Base-by-base conservation (phyloP, 2,888 invertebrate species). In the Drosophila demipolita region DNA sequence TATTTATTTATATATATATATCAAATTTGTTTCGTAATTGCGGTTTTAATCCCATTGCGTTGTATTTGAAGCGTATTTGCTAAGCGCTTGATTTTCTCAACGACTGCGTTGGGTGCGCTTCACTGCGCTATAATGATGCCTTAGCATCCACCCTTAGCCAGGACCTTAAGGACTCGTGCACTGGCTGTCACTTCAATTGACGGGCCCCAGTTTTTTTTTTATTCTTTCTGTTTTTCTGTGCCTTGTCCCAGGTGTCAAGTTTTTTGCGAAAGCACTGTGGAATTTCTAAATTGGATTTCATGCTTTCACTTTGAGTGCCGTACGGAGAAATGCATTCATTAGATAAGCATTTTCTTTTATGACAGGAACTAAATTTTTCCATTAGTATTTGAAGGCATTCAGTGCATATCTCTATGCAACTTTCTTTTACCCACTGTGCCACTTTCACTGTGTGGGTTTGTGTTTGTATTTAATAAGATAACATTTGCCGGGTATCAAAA, bases 41-140 rank as follows among this genome's bases (percentile, higher is more conserved):
- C 72, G 50, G 72, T 78, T 74, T 45, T 85, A 85, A 87, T 89
- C 88, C 69, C 40, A 87, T 86, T 78, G 73, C 78, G 72, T 80
- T 80, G 57, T 68, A 74, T 80, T 81, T 87, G 72, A 81, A 78
- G 77, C 75, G 62, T 58, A 42, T 70, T 62, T 75, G 55, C 62
- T 66, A 73, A 70, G 58, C 64, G 79, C 75, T 77, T 89, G 84
- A 66, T 82, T 82, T 75, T 76, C 82, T 82, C 68, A 86, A 77
- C 78, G 84, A 74, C 65, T 66, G 48, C 62, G 65, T 70, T 45
- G 50, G 23, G 52, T 83, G 54, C 73, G 77, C 65, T 70, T 70
- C 66, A 64, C 66, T 75, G 72, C 33, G 36, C 58, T 78, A 79
- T 75, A 83, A 80, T 87, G 82, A 78, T 75, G 73, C 66, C 70